Evolutionary conservation across 2,113 vertebrate species (phyloP).

Genomic region (Gymnarchus niloticus): DNA sequence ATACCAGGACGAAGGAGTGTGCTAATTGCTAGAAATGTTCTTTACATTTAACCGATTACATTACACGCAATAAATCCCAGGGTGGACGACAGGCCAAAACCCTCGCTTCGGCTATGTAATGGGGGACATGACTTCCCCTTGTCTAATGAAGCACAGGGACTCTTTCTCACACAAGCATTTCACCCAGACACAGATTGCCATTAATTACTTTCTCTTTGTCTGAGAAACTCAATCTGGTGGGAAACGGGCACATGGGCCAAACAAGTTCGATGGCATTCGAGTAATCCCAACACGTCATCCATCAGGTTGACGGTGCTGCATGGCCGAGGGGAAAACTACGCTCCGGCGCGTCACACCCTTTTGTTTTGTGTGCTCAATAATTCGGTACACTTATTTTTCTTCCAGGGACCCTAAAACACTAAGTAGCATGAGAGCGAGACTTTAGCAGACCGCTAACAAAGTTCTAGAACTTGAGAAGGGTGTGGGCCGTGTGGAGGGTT

Average conservation of each 20-base stretch:
- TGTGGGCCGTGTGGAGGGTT: slow-evolving; percentile 30
- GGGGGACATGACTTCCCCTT: background rate
- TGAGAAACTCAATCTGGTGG: slow-evolving; percentile 41
- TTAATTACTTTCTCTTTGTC: slow-evolving; percentile 53
- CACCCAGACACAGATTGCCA: background rate
- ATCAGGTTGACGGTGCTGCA: slow-evolving; percentile 32
- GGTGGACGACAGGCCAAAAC: background rate
- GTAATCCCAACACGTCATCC: slow-evolving; percentile 42
- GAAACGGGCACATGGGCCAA: slow-evolving; percentile 48
- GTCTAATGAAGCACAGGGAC: background rate
- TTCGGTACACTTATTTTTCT: slow-evolving; percentile 39
- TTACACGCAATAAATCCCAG: background rate
- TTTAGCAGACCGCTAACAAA: slow-evolving; percentile 46
- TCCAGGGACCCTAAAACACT: slow-evolving; percentile 37
- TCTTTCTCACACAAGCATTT: background rate
- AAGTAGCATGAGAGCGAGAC: slow-evolving; percentile 35
- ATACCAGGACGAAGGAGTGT: background rate
- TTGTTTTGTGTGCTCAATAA: slow-evolving; percentile 30
- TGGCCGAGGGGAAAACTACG: slow-evolving; percentile 13
- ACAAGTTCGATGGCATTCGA: slow-evolving; percentile 45
- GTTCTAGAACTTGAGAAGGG: slow-evolving; percentile 37
- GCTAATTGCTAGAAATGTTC: slow-evolving; percentile 3
- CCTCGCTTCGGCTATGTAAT: background rate
- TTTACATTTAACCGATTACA: background rate
- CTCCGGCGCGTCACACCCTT: slow-evolving; percentile 26